Evolutionary conservation across 2,797 vertebrate genomes (phyloP).

Genomic region (Spinibarbus caldwelli): DNA sequence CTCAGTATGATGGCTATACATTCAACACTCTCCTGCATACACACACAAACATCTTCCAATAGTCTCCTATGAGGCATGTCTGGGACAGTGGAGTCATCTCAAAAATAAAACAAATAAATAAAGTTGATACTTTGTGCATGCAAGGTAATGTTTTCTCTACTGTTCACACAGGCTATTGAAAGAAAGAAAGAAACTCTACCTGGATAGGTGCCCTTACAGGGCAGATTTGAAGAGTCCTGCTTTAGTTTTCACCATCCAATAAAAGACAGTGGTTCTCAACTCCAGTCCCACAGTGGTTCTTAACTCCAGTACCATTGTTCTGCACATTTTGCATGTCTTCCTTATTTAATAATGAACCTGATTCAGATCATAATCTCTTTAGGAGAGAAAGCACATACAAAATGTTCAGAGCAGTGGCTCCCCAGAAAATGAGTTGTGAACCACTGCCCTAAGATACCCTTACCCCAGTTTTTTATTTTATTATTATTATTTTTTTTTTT

Average conservation of each 20-base stretch:
- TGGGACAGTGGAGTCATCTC: background rate
- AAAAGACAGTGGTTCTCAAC: too few species aligned
- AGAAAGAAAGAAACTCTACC: too few species aligned
- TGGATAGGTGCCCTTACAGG: too few species aligned
- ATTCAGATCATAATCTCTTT: background rate
- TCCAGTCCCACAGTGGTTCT: too few species aligned
- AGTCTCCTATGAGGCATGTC: background rate
- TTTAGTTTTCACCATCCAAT: too few species aligned
- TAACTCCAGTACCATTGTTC: background rate
- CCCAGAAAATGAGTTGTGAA: background rate
- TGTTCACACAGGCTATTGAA: background rate
- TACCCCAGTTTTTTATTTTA: background rate
- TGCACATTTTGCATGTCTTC: background rate
- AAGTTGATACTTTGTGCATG: background rate
- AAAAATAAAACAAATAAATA: background rate
- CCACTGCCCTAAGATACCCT: background rate
- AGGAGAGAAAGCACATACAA: background rate
- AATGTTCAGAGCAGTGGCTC: background rate
- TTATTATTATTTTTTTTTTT: too few species aligned
- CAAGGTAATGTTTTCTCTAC: background rate
- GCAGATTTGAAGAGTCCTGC: too few species aligned
- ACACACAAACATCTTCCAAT: background rate
- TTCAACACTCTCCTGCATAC: background rate
- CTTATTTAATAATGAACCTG: background rate
- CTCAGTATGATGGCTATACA: background rate